Evolutionary conservation across 1,140 invertebrate species (phyloP).

Genomic region (Plutomurus gul): DNA sequence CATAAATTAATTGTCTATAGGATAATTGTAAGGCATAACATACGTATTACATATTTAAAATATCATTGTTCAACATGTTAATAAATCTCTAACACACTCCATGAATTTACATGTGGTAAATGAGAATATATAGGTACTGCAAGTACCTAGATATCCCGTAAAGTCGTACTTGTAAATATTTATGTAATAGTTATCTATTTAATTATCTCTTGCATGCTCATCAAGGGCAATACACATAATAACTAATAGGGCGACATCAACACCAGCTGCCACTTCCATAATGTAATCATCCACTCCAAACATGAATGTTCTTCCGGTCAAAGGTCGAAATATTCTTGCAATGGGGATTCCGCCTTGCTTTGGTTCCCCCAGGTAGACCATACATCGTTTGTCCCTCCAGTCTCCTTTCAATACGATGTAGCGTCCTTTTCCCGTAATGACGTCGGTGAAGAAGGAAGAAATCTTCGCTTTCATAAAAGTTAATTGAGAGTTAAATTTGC

Average conservation of each 20-base stretch:
- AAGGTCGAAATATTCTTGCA: constrained; percentile 40
- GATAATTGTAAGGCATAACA: no score
- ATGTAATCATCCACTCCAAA: constrained; percentile 46
- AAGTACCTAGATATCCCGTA: no score
- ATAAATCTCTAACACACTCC: no score
- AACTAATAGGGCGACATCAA: constrained; percentile 42
- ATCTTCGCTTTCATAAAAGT: constrained; percentile 44
- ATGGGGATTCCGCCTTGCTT: constrained; percentile 44
- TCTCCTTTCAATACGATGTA: constrained; percentile 44
- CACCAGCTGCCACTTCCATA: constrained; percentile 44
- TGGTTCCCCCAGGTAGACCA: constrained; percentile 41
- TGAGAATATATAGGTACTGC: no score
- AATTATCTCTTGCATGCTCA: constrained; percentile 42
- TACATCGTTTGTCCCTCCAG: constrained; percentile 42
- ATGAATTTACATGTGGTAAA: no score
- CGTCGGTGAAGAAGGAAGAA: constrained; percentile 24
- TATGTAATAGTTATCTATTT: no score
- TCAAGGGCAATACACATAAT: constrained; percentile 49
- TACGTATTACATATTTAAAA: no score
- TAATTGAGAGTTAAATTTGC: constrained; percentile 37
- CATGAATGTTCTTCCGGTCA: constrained; percentile 15
- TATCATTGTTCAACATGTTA: no score
- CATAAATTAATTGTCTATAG: no score
- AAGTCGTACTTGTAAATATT: no score
- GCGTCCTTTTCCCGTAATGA: constrained; percentile 1